phyloP scores from a whole-genome alignment of 2,888 invertebrate species.

The Ecdyonurus torrentis region DNA sequence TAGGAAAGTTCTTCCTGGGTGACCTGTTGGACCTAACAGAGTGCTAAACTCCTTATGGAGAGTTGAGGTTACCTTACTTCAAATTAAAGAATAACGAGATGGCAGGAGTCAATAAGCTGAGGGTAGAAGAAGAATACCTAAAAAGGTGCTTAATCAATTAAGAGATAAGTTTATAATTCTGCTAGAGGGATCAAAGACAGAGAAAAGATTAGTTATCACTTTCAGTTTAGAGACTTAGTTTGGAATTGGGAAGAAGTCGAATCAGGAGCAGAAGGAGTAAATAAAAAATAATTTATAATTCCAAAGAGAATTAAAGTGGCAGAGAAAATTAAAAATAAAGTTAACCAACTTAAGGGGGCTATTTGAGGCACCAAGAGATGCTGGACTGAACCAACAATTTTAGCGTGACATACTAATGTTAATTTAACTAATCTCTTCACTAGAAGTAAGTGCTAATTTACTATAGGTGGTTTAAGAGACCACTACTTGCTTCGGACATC shows the following conservation, averaged over 20 bases:
- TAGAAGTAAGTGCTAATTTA: slow-evolving; percentile 44
- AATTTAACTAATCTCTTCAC: slow-evolving; percentile 38
- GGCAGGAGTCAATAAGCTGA: slow-evolving; percentile 36
- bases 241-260: slow-evolving; percentile 19
- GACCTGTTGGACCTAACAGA: slow-evolving; percentile 29
- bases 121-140: slow-evolving; percentile 34
- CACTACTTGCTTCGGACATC: slow-evolving; percentile 51
- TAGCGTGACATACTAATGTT: slow-evolving; percentile 49
- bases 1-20: slow-evolving; percentile 34
- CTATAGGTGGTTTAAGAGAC: slow-evolving; percentile 53
- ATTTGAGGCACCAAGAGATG: slow-evolving; percentile 54
- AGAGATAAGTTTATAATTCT: slow-evolving; percentile 32
- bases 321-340: slow-evolving; percentile 25
- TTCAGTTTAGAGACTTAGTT: slow-evolving; percentile 29
- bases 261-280: slow-evolving; percentile 20
- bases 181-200: slow-evolving; percentile 45
- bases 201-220: slow-evolving; percentile 52
- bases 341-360: slow-evolving; percentile 39
- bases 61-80: slow-evolving; percentile 30
- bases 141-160: slow-evolving; percentile 41
- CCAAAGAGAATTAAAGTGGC: slow-evolving; percentile 32
- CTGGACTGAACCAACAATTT: slow-evolving; percentile 36
- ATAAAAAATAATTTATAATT: slow-evolving; percentile 34
- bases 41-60: slow-evolving; percentile 40
- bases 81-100: slow-evolving; percentile 32